Evolutionary conservation across 2,797 vertebrate species (phyloP), one percentile per base, ranked within the genome.

Genomic region (Rhinatrema bivittatum): DNA sequence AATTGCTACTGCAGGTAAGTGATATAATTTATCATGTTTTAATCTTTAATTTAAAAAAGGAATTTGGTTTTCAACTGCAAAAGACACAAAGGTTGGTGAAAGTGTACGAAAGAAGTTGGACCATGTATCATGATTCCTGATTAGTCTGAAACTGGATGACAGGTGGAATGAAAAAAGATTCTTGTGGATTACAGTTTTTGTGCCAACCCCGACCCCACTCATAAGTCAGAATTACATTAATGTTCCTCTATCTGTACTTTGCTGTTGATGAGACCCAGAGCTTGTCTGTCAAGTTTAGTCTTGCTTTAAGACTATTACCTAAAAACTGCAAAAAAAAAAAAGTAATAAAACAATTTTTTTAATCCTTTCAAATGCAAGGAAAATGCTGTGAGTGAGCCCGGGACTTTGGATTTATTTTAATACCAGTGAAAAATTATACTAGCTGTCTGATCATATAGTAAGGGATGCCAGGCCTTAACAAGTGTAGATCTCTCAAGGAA

Each of bases 191-290:
- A 47, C 32, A 47, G 40, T 49, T 70, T 50, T 45, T 27, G 31
- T 45, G 53, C 46, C 49, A 25, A 30, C n/a, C 16, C 49, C 44
- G 46, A 59, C 55, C 61, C 29, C 16, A 43, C 62, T 53, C 62
- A 54, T 71, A 60, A 69, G 51, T 69, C 46, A 74, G 53, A 23
- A 30, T 19, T 58, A 51, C 50, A 45, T 70, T 67, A 67, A 65
- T 32, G 36, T 30, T 49, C 36, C 32, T 56, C 60, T 53, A 64
- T 65, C 60, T 69, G 47, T 28, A 4, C n/a, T 32, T 22, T 25
- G 49, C 47, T 56, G 42, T 46, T 64, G 63, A 74, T 66, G 56
- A 74, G 65, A 64, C 29, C 31, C 70, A 73, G 72, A 70, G 50
- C 53, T 60, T 31, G 32, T 33, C 47, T 66, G 58, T 76, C 77